These are phyloP conservation scores for Drosophila takahashii DNA, from an alignment of 1,140 invertebrate genomes.

Conservation along the genomic window DNA sequence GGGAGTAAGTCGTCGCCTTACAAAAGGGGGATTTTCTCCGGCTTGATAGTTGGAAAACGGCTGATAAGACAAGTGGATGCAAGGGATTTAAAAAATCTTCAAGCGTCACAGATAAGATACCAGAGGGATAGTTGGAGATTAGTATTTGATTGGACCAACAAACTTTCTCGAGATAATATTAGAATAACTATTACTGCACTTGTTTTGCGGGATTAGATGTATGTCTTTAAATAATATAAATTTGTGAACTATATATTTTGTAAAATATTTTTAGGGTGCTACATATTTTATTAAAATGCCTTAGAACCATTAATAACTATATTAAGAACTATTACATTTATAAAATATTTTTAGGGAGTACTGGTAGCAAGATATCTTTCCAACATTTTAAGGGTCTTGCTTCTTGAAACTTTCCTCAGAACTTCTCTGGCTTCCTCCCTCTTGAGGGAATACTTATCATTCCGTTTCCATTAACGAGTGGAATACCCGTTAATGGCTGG, in stretches of 20 bases:
- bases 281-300: too few species aligned
- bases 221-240: too few species aligned
- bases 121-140: not conserved
- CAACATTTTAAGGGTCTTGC: not conserved
- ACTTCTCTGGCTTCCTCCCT: not conserved
- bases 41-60: conserved; percentile 7
- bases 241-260: too few species aligned
- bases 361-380: not conserved
- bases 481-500: conserved; percentile 57
- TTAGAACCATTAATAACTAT: too few species aligned
- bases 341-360: not conserved
- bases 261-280: too few species aligned
- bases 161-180: not conserved
- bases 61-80: conserved; percentile 22
- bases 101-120: conserved; percentile 21
- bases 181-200: not conserved
- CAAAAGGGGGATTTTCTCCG: conserved; percentile 6
- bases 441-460: conserved; percentile 28
- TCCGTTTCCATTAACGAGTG: conserved; percentile 53
- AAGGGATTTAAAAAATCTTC: conserved; percentile 12
- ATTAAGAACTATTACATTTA: too few species aligned
- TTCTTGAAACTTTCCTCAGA: not conserved
- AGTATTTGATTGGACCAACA: not conserved
- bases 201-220: too few species aligned
- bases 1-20: not conserved